Evolutionary conservation across 2,113 vertebrate species (phyloP), one percentile per base, ranked within the genome.

Genomic region (Chinchilla lanigera): DNA sequence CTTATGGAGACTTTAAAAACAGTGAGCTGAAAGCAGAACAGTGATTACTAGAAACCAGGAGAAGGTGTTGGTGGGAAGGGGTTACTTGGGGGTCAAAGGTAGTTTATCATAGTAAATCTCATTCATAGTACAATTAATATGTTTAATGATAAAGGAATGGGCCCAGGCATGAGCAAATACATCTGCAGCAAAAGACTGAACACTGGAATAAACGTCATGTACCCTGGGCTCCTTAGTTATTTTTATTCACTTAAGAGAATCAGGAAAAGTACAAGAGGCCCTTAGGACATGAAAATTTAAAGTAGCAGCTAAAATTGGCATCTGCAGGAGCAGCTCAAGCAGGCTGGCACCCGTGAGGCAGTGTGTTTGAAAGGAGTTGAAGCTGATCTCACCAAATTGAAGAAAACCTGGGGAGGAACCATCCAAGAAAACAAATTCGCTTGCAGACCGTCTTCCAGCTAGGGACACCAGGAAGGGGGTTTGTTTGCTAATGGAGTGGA

Each of bases 211-310:
- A 77, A 7, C 13, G 63, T 61, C 60, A 44, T 7, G 54, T 0
- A 2, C 5, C 65, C 83, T 30, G 8, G 35, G 86, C 30, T 61
- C 67, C 89, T 87, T 38, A n/a, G 47, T 90, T 91, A 94, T 94
- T 96, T 97, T 89, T 90, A 96, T 87, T 92, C 90, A 91, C 86
- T 94, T 93, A 61, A 97, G 88, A 81, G 90, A 95, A 83, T 87
- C 56, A 65, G 82, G 50, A 80, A 93, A 91, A 90, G 52, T 41
- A 52, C 60, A 82, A 61, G 83, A 95, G 82, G 89, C 73, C 95
- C 83, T 92, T 12, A 50, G 86, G 94, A 41, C 80, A 67, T 47
- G 52, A 67, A 87, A 82, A 94, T 86, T 52, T 75, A 96, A 92
- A 35, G 56, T 44, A 86, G 95, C 73, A 67, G 89, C 82, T 86